Percentiles rank a stretch among this genome's conserved stretches.
phyloP scores from a whole-genome alignment of 1,140 invertebrate genomes.

The Macrosteles quadrilineatus region DNA sequence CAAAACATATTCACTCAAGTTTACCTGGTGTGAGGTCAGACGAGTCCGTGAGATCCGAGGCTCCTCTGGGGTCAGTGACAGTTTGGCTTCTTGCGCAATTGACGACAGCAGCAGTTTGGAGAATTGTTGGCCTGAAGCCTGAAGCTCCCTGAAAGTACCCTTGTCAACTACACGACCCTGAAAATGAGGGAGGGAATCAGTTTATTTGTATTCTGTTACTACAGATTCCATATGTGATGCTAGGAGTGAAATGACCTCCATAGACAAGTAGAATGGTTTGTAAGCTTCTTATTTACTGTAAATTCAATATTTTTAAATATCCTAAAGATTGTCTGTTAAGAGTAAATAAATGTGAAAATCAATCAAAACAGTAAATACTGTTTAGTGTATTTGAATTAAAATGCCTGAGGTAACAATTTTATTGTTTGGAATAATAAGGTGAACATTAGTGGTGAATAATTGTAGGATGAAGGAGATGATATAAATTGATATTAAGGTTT shows the following conservation, averaged over 20 bases:
- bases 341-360: too few relatives aligned
- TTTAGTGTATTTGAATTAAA: too few relatives aligned
- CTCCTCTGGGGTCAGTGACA: not conserved
- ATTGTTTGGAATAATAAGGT: too few relatives aligned
- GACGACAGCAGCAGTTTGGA: constrained; percentile 10
- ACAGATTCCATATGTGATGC: constrained; percentile 57
- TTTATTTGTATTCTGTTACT: constrained; percentile 52
- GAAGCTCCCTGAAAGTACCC: constrained; percentile 8
- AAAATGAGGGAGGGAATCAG: not conserved
- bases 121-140: not conserved
- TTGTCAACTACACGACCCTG: not conserved
- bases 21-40: constrained; percentile 16
- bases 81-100: not conserved
- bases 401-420: too few relatives aligned
- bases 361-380: too few relatives aligned
- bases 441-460: too few relatives aligned
- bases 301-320: too few relatives aligned
- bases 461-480: too few relatives aligned
- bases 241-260: constrained; percentile 57
- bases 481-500: too few relatives aligned
- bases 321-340: too few relatives aligned
- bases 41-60: not conserved
- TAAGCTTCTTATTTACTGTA: not conserved
- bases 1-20: too few relatives aligned
- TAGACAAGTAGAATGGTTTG: constrained; percentile 38